Evolutionary conservation across 2,888 invertebrate genomes (phyloP).

Genomic region (Flabesymbios commensalis): DNA sequence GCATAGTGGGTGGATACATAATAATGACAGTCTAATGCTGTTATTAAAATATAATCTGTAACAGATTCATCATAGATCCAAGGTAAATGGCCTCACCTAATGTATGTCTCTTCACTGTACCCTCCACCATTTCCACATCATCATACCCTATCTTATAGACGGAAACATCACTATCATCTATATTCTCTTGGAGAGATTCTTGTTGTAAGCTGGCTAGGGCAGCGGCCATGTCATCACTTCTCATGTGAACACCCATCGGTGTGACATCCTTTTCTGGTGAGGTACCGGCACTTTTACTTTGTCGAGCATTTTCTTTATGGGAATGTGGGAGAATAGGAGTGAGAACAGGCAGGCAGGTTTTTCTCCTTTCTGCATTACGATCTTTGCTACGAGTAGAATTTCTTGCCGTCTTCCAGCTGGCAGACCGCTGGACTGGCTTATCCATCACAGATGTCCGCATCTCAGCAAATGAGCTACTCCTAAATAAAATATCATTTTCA

Average conservation of each 20-base stretch:
- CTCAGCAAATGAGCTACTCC: constrained; percentile 13
- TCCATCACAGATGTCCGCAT: background rate
- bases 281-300: background rate
- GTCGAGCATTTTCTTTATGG: background rate
- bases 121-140: background rate
- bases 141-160: background rate
- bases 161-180: background rate
- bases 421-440: constrained; percentile 46
- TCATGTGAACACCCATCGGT: background rate
- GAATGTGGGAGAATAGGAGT: background rate
- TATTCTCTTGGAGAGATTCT: background rate
- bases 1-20: too few species aligned
- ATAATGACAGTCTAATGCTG: too few species aligned
- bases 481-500: background rate
- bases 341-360: constrained; percentile 47
- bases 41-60: too few species aligned
- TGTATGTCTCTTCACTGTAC: background rate
- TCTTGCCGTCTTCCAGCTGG: constrained; percentile 46
- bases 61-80: too few species aligned
- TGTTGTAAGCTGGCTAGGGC: too few species aligned
- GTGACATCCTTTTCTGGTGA: background rate
- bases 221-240: background rate
- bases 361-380: constrained; percentile 43
- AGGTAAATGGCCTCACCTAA: too few species aligned
- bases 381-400: constrained; percentile 32